Conservation (phyloP, 2,888 invertebrate genomes). For the Nycteola revayana region DNA sequence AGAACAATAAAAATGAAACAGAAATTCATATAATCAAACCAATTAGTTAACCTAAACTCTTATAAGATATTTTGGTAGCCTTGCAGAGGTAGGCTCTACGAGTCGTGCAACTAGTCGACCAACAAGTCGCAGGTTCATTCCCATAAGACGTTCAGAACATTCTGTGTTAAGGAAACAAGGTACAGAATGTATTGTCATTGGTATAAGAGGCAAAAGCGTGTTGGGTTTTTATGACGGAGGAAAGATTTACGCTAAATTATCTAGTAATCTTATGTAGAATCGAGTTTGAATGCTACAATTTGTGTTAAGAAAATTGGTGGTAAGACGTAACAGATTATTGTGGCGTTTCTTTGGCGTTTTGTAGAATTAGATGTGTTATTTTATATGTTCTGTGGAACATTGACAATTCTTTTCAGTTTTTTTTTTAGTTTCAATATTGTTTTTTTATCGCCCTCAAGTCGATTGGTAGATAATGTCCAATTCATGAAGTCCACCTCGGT, state of each 20-base stretch:
- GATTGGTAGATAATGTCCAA: no score
- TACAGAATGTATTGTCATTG: slow-evolving; percentile 32
- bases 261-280: slow-evolving; percentile 32
- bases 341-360: no score
- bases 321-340: no score
- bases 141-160: slow-evolving; percentile 32
- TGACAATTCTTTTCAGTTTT: no score
- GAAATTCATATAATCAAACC: slow-evolving; percentile 30
- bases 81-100: slow-evolving; percentile 16
- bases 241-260: slow-evolving; percentile 36
- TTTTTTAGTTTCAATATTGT: no score
- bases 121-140: slow-evolving; percentile 28
- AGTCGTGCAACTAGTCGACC: slow-evolving; percentile 11
- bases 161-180: slow-evolving; percentile 23
- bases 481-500: no score
- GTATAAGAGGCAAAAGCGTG: slow-evolving; percentile 19
- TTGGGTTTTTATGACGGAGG: slow-evolving; percentile 33
- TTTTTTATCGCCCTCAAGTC: no score
- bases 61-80: slow-evolving; percentile 31
- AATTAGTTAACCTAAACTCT: slow-evolving; percentile 35
- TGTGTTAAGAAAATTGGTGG: slow-evolving; percentile 5
- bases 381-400: no score
- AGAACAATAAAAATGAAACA: slow-evolving; percentile 20
- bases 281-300: slow-evolving; percentile 25
- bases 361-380: no score